Evolutionary conservation across 2,797 vertebrate species (phyloP), one percentile per base, ranked within the genome.

Genomic region (Columba guinea): DNA sequence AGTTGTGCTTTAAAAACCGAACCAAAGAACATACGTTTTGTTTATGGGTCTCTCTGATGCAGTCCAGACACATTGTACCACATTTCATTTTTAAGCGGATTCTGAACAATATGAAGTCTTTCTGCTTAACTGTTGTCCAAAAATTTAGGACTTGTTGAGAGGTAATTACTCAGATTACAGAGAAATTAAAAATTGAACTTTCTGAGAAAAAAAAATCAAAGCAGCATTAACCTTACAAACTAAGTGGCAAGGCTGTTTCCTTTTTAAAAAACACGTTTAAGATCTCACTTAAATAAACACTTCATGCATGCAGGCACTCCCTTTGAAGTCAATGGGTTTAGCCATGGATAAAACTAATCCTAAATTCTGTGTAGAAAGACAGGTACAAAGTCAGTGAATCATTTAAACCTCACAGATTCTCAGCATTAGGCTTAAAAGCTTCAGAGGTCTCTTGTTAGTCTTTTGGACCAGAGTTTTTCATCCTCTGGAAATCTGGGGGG

Each of bases 271-370:
- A 82, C 10, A 49, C 78, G 83, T 90, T 84, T 81, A 82, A 93
- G 37, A 74, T 80, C 67, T 92, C 79, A 62, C 89, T 96, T 75
- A 94, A 90, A 91, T 93, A 94, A 94, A 75, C 69, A 46, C 68
- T 92, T 94, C 68, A 35, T 34, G 68, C 65, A 37, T 78, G 62
- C 68, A 84, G n/a, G 55, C 84, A 82, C 85, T 93, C 71, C 58
- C 82, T 97, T 95, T 95, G 94, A 97, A 96, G 86, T 94, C 69
- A 95, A 87, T 93, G 60, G 88, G 87, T 92, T 93, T 94, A 94
- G 85, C 86, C 89, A 96, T 82, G 91, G 95, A 79, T 93, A 88
- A 94, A 95, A 96, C 84, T 92, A 20, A 90, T 70, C 87, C 82
- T 67, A 80, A 97, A 87, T 92, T 94, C 83, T 88, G 28, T 73